Base-by-base conservation (phyloP, 2,888 invertebrate species). In the Cephus pygmeus region DNA sequence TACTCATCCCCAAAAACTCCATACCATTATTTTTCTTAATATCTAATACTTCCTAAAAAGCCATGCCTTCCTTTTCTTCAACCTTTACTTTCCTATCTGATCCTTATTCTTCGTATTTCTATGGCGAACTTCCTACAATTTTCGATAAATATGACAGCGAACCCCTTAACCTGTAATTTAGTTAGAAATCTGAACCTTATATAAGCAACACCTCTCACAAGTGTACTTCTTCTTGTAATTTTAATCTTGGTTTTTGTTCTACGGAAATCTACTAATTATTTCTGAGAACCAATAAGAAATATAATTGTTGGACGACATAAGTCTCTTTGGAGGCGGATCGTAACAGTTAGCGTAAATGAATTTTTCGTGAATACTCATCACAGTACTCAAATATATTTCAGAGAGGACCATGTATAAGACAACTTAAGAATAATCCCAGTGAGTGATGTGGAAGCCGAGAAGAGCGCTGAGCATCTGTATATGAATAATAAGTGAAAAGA, bases 401-500 rank as follows among this genome's bases (percentile, higher is more conserved):
- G 40, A 56, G 2, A 56, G 40, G 2, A 56, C 40, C 9, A 56
- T 56, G 23, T 23, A 23, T 23, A 56, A 56, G 23, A 15, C 4
- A 56, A 56, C 40, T 4, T 56, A 23, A 23, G 40, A 56, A 56
- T 56, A 56, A 56, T 23, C 23, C 4, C 40, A 56, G 40, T 9
- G 40, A 23, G 40, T 56, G 40, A 56, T 56, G 40, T 56, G 40
- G 40, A 56, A 56, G 23, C 23, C 0, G 23, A 56, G 40, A 56
- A 23, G 23, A 56, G 6, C 23, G 23, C 40, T 6, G 23, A 23
- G 36, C 12, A 6, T 12, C 69, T 79, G 11, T 73, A 34, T 15
- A 75, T 78, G 56, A 15, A 71, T 69, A 73, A 69, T 34, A 73
- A 4, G n/a, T 89, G 15, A 79, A 94, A 94, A 94, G 94, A 94